Base-by-base conservation (phyloP, 2,888 invertebrate species). In the Cryptosula pallasiana region DNA sequence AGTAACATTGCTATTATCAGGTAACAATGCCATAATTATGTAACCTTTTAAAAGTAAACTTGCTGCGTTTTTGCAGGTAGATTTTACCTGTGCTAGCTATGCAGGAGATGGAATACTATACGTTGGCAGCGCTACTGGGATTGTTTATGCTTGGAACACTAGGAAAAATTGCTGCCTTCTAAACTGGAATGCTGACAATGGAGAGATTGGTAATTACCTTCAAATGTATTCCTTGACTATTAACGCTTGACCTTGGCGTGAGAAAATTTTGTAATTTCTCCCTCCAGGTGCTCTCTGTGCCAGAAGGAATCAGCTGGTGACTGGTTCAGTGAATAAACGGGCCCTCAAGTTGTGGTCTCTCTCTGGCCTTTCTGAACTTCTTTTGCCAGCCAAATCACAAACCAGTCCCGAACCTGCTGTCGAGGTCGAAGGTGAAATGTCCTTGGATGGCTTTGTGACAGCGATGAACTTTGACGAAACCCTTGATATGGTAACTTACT, bases 341-440 rank as follows among this genome's bases (percentile, higher is more conserved):
- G 23, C 9, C 71, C 75, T 83, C 0, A 75, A 79, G n/a, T 75
- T 83, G 69, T 83, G 83, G 83, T 79, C 82, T 1, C 77, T 81
- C 35, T 78, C 75, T 1, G 79, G 80, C 20, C 79, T 82, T 3
- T 76, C 78, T 32, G 79, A 79, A 75, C 76, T 81, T 76, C 77
- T 76, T 58, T 69, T 78, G 29, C 77, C 80, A 0, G 78, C 77
- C 1, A 72, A 55, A 23, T 25, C 45, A 2, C 29, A 9, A 2
- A 20, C 29, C 20, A n/a, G 23, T 9, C 13, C 3, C 23, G 72
- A 54, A 9, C 63, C 5, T 0, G 81, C 81, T 2, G 76, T 83
- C 32, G 79, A 79, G 16, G 82, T 83, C 81, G 83, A 83, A 74
- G 82, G 82, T 75, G 83, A 83, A 74, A 82, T 83, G 81, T 79